A percentile compares a stretch with the other conserved stretches of the same genome.
These are phyloP conservation scores for Syngnathus rostellatus DNA, from an alignment of 2,797 vertebrate species.

Conservation along the genomic window DNA sequence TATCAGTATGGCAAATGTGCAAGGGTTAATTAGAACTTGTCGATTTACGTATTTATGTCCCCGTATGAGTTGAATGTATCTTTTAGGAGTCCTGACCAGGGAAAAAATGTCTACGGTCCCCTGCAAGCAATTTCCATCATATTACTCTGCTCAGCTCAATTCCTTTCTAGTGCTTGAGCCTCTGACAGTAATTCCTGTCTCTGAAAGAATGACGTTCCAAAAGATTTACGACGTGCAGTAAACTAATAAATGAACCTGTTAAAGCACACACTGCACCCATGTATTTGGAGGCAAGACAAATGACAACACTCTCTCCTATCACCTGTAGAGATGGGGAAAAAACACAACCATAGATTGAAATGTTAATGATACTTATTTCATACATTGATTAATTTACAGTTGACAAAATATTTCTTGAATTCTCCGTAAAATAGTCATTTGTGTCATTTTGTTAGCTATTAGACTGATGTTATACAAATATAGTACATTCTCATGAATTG, in stretches of 20 bases:
- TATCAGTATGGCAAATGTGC: not conserved
- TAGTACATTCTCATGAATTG: not conserved
- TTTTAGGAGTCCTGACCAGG: not conserved
- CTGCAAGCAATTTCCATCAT: not conserved
- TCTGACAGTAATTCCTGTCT: constrained; percentile 3
- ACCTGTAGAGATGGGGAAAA: not conserved
- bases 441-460: not conserved
- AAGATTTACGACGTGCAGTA: constrained; percentile 7
- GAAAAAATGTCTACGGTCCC: not conserved
- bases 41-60: not conserved
- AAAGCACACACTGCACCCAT: not conserved
- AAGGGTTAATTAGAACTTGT: not conserved
- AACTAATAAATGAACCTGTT: constrained; percentile 12
- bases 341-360: not conserved
- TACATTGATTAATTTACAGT: not conserved
- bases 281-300: not conserved
- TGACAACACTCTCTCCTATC: not conserved
- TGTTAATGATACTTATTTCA: not conserved
- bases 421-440: not conserved
- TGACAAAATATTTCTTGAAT: constrained; percentile 19
- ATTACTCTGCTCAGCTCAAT: not conserved
- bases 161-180: not conserved
- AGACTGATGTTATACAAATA: not conserved
- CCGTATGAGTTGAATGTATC: not conserved
- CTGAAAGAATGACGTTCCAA: not conserved